A percentile compares a stretch with the other conserved stretches of the same genome.
Evolutionary conservation across 2,113 vertebrate species (phyloP).

Genomic region (Anoura caudifer): DNA sequence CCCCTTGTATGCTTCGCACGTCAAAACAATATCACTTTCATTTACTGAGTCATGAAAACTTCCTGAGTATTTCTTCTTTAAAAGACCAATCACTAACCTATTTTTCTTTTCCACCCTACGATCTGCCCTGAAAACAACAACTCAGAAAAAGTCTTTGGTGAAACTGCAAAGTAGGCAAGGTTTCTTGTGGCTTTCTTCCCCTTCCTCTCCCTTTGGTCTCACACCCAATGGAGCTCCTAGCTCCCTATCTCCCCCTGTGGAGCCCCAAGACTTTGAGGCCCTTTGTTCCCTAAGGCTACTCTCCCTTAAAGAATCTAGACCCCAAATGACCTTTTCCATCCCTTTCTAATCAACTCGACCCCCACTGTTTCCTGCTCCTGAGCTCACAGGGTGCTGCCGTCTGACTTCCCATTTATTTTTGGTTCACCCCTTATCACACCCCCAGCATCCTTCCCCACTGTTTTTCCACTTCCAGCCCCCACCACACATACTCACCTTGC

Average conservation of each 20-base stretch:
- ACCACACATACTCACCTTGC: neutral
- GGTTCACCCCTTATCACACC: neutral
- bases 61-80: neutral
- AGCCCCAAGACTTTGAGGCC: neutral
- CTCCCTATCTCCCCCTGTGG: neutral
- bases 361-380: neutral
- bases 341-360: neutral
- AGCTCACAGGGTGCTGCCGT: neutral
- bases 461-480: neutral
- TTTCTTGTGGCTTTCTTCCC: neutral
- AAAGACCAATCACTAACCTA: neutral
- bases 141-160: neutral
- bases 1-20: neutral
- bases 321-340: neutral
- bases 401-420: neutral
- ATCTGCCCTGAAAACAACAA: neutral
- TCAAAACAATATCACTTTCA: slow-evolving; percentile 32
- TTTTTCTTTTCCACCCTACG: neutral
- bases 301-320: neutral
- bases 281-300: neutral
- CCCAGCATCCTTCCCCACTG: neutral
- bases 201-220: neutral
- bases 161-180: neutral
- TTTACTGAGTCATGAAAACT: slow-evolving; percentile 10
- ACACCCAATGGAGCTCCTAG: neutral